These are phyloP conservation scores for Salarias fasciatus DNA, from an alignment of 2,797 vertebrate species.

Conservation along the genomic window DNA sequence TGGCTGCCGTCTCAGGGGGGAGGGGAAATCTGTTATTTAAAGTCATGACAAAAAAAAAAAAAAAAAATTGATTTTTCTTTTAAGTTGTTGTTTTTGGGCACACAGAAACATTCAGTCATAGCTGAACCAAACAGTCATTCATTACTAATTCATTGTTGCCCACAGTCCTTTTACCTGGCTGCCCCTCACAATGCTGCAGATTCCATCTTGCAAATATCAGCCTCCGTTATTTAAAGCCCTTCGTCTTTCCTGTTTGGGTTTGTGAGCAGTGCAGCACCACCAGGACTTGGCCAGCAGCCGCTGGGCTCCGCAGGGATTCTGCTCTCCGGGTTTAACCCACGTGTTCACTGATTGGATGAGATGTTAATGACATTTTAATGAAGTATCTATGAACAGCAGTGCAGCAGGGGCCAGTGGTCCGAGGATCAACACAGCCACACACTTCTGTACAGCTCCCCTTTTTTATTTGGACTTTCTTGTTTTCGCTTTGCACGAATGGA, in stretches of 20 bases:
- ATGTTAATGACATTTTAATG: constrained; percentile 28
- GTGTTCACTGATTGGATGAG: constrained; percentile 23
- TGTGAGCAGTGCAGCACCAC: constrained; percentile 2
- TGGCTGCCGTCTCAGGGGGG: constrained; percentile 46
- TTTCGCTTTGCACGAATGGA: not conserved
- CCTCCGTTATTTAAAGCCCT: not conserved
- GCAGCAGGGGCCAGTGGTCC: not conserved
- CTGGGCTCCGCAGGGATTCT: constrained; percentile 4
- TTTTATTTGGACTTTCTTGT: not conserved
- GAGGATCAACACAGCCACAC: constrained; percentile 2
- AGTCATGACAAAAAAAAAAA: constrained; percentile 23
- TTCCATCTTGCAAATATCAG: constrained; percentile 1
- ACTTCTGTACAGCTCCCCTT: not conserved
- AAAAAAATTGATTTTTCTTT: too few species aligned
- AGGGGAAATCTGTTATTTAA: constrained; percentile 37
- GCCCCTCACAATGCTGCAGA: not conserved
- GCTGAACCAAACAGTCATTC: constrained; percentile 9
- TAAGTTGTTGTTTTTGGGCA: constrained; percentile 23
- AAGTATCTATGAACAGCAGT: constrained; percentile 16
- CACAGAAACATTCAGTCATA: constrained; percentile 10
- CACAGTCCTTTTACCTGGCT: constrained; percentile 11
- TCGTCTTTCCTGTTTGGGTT: constrained; percentile 9
- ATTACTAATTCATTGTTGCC: constrained; percentile 21
- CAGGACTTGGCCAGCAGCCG: constrained; percentile 3
- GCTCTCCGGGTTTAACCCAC: not conserved